Conservation (phyloP, 23 tunicate genomes). For the Aplidium turbinatum region DNA sequence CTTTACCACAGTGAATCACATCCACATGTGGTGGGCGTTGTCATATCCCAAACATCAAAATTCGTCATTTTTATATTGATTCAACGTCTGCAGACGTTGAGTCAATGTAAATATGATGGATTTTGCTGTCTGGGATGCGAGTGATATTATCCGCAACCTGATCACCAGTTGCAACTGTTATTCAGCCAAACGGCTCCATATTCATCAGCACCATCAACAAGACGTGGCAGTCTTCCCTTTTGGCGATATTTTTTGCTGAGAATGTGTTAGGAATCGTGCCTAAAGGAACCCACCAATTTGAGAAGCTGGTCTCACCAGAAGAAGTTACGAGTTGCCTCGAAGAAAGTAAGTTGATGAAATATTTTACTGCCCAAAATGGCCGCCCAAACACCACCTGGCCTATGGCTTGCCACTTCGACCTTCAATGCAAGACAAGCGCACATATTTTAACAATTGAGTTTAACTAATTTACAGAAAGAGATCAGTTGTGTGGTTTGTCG, state of each 20-base stretch:
- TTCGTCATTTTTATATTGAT: no score
- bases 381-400: no score
- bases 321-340: conserved; percentile 25
- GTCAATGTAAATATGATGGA: no score
- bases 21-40: no score
- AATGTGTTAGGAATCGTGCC: conserved; percentile 65
- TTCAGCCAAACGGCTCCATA: conserved; percentile 76
- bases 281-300: conserved; percentile 76
- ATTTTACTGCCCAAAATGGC: background rate
- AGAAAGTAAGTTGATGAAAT: conserved; percentile 27
- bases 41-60: background rate
- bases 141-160: background rate
- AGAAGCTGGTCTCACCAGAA: conserved; percentile 72
- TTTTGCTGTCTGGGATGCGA: no score
- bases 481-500: no score
- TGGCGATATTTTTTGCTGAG: conserved; percentile 81
- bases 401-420: no score
- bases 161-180: background rate
- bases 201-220: conserved; percentile 89
- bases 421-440: no score
- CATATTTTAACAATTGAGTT: no score
- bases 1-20: no score
- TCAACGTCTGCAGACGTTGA: no score
- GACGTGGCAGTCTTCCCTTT: conserved; percentile 47
- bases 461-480: no score